These are phyloP conservation scores for Trachelus iudaicus DNA, from an alignment of 2,888 invertebrate species.

Conservation along the genomic window DNA sequence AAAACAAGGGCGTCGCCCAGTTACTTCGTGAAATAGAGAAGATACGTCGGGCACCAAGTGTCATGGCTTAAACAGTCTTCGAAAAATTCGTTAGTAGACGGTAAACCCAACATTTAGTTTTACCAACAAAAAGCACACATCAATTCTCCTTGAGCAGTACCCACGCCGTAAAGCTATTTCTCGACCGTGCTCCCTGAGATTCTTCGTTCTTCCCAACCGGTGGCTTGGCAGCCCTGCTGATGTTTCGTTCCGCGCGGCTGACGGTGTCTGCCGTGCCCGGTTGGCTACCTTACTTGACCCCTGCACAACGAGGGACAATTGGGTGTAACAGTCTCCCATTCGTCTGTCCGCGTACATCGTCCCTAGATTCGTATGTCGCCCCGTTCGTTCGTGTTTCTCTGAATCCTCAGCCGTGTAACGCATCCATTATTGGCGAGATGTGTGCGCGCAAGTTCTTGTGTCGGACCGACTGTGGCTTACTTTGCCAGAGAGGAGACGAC, in stretches of 20 bases:
- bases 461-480: conserved; percentile 15
- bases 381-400: conserved; percentile 42
- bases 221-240: neutral
- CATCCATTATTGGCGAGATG: conserved; percentile 43
- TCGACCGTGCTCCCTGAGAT: neutral
- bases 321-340: conserved; percentile 65
- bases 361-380: conserved; percentile 16
- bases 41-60: neutral
- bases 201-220: neutral
- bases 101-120: conserved; percentile 23
- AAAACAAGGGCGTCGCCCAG: conserved; percentile 25
- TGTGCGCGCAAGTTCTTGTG: conserved; percentile 21
- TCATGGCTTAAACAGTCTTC: neutral
- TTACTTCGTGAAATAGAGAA: conserved; percentile 16
- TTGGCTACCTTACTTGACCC: conserved; percentile 65
- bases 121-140: conserved; percentile 20
- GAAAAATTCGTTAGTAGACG: conserved; percentile 18
- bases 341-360: conserved; percentile 51
- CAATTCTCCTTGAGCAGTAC: conserved; percentile 9
- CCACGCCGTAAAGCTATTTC: neutral
- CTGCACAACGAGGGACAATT: conserved; percentile 65
- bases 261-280: conserved; percentile 56
- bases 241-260: conserved; percentile 20
- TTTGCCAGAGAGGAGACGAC: neutral
- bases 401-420: conserved; percentile 47